phyloP scores from a whole-genome alignment of 2,888 invertebrate genomes.

The Epistrophe grossulariae region DNA sequence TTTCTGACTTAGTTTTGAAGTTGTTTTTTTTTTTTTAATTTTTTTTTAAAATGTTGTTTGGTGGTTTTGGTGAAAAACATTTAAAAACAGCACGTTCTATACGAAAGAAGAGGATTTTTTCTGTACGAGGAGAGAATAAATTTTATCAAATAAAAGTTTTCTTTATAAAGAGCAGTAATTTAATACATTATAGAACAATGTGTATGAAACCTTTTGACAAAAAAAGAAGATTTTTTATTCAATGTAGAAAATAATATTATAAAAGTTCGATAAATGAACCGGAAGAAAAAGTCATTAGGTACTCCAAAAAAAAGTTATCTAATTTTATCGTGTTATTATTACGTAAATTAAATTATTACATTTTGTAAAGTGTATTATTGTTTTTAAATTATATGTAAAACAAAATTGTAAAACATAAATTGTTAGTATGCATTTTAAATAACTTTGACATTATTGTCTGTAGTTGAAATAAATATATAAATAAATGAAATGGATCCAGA shows the following conservation, averaged over 20 bases:
- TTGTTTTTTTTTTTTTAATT: neutral
- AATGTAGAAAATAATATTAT: neutral
- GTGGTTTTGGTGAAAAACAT: conserved; percentile 2
- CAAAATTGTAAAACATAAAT: too few species aligned
- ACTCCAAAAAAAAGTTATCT: too few species aligned
- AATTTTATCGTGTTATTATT: too few species aligned
- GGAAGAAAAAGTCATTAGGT: too few species aligned
- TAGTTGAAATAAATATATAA: too few species aligned
- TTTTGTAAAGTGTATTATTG: too few species aligned
- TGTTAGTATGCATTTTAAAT: too few species aligned
- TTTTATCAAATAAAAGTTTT: neutral
- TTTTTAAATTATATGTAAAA: too few species aligned
- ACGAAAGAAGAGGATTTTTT: neutral
- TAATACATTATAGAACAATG: neutral
- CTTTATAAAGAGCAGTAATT: neutral
- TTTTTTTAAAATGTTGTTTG: neutral
- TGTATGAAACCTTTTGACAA: neutral
- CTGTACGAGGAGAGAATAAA: neutral
- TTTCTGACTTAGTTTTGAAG: conserved; percentile 1
- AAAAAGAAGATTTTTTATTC: neutral
- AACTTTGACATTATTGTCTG: too few species aligned
- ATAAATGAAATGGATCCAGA: too few species aligned
- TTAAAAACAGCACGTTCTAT: conserved; percentile 8
- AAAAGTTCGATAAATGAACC: too few species aligned
- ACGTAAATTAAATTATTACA: too few species aligned